Conservation (phyloP, 2,797 vertebrate genomes). For the Cetoscarus ocellatus region DNA sequence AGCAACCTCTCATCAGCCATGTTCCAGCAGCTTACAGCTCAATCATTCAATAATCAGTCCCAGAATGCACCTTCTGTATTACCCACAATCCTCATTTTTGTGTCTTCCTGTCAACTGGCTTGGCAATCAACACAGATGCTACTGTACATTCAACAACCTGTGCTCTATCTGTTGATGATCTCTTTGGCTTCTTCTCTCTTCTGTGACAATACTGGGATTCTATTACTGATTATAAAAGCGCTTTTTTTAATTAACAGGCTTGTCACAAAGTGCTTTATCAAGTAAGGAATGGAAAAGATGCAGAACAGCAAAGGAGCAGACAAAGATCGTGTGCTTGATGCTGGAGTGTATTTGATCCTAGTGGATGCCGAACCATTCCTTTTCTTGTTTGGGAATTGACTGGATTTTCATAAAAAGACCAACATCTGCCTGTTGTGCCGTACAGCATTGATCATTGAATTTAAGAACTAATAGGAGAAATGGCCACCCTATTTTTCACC, state of each 20-base stretch:
- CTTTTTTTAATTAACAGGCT: slow-evolving; percentile 63
- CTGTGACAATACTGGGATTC: slow-evolving; percentile 44
- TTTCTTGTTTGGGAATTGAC: slow-evolving; percentile 1
- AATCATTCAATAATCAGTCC: slow-evolving; percentile 70
- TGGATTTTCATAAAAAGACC: slow-evolving; percentile 26
- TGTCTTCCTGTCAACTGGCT: slow-evolving; percentile 72
- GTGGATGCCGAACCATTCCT: slow-evolving; percentile 15
- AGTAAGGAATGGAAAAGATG: slow-evolving; percentile 37
- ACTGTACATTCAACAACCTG: slow-evolving; percentile 27
- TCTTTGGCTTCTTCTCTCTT: slow-evolving; percentile 34
- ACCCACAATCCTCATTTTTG: slow-evolving; percentile 60
- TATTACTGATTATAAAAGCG: slow-evolving; percentile 28
- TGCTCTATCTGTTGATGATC: slow-evolving; percentile 24
- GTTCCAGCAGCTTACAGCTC: slow-evolving; percentile 31
- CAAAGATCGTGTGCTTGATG: slow-evolving; percentile 18
- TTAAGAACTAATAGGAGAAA: slow-evolving; percentile 17
- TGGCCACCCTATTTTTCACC: slow-evolving; percentile 19
- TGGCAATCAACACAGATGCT: slow-evolving; percentile 55
- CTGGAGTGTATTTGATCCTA: slow-evolving; percentile 23
- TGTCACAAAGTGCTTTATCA: slow-evolving; percentile 78
- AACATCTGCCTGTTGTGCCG: slow-evolving; percentile 1
- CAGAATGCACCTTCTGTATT: slow-evolving; percentile 81
- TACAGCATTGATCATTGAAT: not conserved
- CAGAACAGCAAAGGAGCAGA: slow-evolving; percentile 4
- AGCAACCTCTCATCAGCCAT: slow-evolving; percentile 42